A percentile compares a stretch with the other conserved stretches of the same genome.
Conservation (phyloP, 2,797 vertebrate genomes). For the Peromyscus eremicus region DNA sequence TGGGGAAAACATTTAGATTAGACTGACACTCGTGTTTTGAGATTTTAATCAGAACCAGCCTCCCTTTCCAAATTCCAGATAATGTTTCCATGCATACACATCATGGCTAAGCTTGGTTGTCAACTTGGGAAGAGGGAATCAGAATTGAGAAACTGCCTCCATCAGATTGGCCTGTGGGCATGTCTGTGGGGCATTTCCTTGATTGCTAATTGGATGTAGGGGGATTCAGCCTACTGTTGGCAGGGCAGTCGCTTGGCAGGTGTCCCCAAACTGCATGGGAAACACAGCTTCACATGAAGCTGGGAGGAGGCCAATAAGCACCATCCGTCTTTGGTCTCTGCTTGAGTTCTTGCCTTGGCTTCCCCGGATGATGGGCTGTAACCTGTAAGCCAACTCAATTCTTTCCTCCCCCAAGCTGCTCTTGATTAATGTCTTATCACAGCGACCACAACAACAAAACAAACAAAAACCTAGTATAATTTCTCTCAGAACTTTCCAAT, state of each 20-base stretch:
- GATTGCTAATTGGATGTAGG: not conserved
- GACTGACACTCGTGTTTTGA: not conserved
- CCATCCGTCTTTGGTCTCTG: too few relatives aligned
- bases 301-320: not conserved
- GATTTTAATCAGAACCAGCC: slow-evolving; percentile 51
- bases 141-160: not conserved
- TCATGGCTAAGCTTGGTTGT: not conserved
- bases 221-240: not conserved
- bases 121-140: not conserved
- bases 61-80: slow-evolving; percentile 46
- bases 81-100: slow-evolving; percentile 3
- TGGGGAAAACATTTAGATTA: slow-evolving; percentile 36
- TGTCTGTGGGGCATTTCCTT: not conserved
- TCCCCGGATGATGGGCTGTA: not conserved
- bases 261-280: not conserved
- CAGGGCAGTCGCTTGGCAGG: not conserved
- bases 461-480: not conserved
- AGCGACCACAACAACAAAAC: not conserved
- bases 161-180: not conserved
- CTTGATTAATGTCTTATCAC: not conserved
- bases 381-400: not conserved
- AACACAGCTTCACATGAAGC: not conserved
- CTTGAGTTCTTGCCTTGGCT: not conserved
- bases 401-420: not conserved
- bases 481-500: slow-evolving; percentile 48